Percentiles rank a stretch among this genome's conserved stretches.
These are phyloP conservation scores for Cryptocheilus praepositus DNA, from an alignment of 2,888 invertebrate genomes.

Conservation along the genomic window DNA sequence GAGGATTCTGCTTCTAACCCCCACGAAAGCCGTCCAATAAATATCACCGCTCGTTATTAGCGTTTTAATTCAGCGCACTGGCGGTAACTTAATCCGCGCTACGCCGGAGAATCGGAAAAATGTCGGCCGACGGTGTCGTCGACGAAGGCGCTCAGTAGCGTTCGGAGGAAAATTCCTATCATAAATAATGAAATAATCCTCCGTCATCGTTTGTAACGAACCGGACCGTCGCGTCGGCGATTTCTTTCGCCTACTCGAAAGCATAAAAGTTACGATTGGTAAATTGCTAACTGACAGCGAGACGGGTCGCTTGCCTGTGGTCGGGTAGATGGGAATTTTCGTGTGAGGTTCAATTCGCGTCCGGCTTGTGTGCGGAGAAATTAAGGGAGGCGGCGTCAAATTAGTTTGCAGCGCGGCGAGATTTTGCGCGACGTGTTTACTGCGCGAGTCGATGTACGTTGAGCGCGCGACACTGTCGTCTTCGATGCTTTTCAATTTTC, in stretches of 20 bases:
- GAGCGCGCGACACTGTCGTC: too few species aligned
- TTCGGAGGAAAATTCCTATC: constrained; percentile 55
- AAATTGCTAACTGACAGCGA: not conserved
- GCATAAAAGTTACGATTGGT: not conserved
- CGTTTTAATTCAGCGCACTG: constrained; percentile 69
- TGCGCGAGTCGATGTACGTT: too few species aligned
- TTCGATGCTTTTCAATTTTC: too few species aligned
- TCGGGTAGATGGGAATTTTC: too few species aligned
- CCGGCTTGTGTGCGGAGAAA: not conserved
- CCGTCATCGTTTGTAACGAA: constrained; percentile 56
- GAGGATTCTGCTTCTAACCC: constrained; percentile 43
- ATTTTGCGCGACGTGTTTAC: too few species aligned
- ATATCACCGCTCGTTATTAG: constrained; percentile 72
- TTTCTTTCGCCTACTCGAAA: too few species aligned
- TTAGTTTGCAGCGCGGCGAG: too few species aligned
- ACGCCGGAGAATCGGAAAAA: constrained; percentile 64
- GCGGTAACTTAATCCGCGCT: constrained; percentile 67
- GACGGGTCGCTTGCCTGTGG: too few species aligned
- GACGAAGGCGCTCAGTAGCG: constrained; percentile 8
- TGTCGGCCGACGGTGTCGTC: constrained; percentile 41
- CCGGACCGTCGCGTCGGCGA: too few species aligned
- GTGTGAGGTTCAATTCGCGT: too few species aligned
- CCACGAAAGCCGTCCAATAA: constrained; percentile 68
- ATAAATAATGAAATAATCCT: constrained; percentile 70
- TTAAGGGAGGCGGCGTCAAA: too few species aligned